A percentile compares a stretch with the other conserved stretches of the same genome.
phyloP scores from a whole-genome alignment of 1,140 invertebrate species.

The Phthorimaea operculella region DNA sequence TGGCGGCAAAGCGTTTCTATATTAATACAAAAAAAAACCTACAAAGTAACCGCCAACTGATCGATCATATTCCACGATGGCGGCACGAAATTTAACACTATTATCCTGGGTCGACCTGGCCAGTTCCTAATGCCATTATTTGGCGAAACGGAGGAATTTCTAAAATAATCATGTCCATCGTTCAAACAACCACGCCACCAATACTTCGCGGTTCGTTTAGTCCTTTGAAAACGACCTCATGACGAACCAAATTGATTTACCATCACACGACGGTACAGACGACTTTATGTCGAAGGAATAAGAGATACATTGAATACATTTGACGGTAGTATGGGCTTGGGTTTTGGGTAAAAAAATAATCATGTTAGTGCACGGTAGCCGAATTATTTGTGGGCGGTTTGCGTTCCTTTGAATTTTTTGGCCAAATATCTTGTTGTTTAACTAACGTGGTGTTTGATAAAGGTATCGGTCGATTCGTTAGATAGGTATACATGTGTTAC shows the following conservation, averaged over 20 bases:
- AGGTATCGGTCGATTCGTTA: too few relatives aligned
- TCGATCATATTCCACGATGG: slow-evolving; percentile 52
- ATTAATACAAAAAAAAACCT: slow-evolving; percentile 21
- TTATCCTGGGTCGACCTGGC: slow-evolving; percentile 49
- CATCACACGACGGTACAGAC: neutral
- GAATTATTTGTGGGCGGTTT: slow-evolving; percentile 52
- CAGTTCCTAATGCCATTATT: slow-evolving; percentile 58
- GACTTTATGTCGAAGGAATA: neutral
- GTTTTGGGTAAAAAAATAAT: slow-evolving; percentile 39
- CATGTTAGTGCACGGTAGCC: slow-evolving; percentile 56
- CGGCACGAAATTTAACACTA: slow-evolving; percentile 62
- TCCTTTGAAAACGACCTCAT: slow-evolving; percentile 44
- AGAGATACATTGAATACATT: neutral
- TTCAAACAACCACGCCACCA: slow-evolving; percentile 48
- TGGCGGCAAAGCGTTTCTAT: neutral
- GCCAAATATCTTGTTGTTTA: neutral
- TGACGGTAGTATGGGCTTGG: neutral
- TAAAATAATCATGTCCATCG: slow-evolving; percentile 44
- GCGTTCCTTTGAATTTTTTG: slow-evolving; percentile 21
- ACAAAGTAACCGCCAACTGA: slow-evolving; percentile 50
- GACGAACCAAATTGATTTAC: neutral
- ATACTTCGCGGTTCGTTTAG: slow-evolving; percentile 57
- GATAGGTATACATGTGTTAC: too few relatives aligned
- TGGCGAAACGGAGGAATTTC: slow-evolving; percentile 27
- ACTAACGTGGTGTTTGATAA: neutral